Evolutionary conservation across 1,140 invertebrate genomes (phyloP), one percentile per base, ranked within the genome.

Genomic region (Drosophila simulans): DNA sequence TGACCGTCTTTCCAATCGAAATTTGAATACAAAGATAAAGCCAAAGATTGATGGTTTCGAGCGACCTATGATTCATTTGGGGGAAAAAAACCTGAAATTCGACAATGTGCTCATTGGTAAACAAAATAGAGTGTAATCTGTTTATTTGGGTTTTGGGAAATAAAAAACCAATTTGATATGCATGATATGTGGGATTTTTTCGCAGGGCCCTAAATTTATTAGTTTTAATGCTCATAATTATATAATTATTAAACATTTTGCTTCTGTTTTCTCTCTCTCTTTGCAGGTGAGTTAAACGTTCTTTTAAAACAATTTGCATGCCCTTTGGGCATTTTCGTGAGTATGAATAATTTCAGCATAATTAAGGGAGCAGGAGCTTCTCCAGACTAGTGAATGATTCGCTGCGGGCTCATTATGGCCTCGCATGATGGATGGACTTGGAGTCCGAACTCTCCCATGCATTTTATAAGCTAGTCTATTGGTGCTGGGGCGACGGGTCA

Each of bases 251-350:
- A 34, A 78, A 68, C 27, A 62, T 78, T 79, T 75, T 72, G 58
- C 70, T 79, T 75, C 70, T 88, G 64, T 75, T 88, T 78, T 65
- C 57, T 48, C 56, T 52, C 12, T 75, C 56, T 76, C 71, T 51
- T 86, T 86, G 43, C 83, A 86, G 82, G 82, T 86, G 75, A 86
- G 82, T 86, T 86, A 88, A 88, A 79, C 62, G 78, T 88, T 78
- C 62, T 46, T 45, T 72, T 71, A 55, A 57, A 58, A 57, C 70
- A 73, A 85, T 66, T 68, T 77, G 60, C 70, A 51, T 82, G 83
- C 79, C 81, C 65, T 43, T 57, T 22, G 60, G 82, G 68, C 60
- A 63, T 52, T 43, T 75, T 88, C 79, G 82, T 86, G 82, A 86
- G 82, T 86, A 86, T 86, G 45, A 75, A 82, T 70, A 78, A 63